Conservation (phyloP, 2,888 invertebrate genomes). For the Acleris emargana region DNA sequence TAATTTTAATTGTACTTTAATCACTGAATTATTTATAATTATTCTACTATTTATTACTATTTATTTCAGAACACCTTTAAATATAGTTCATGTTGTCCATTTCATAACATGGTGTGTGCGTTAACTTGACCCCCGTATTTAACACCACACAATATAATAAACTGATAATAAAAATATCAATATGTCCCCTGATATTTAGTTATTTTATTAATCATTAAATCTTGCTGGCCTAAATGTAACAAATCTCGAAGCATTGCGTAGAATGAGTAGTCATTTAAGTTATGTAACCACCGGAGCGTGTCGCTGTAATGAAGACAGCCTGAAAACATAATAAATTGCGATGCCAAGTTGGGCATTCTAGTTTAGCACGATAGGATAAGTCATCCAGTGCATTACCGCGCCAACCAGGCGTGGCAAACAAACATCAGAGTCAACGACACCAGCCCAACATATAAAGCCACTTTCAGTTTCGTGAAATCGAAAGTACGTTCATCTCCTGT, state of each 20-base stretch:
- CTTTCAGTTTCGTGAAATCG: slow-evolving; percentile 82
- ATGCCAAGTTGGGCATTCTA: slow-evolving; percentile 71
- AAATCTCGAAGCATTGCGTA: slow-evolving; percentile 40
- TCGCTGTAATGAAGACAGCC: slow-evolving; percentile 52
- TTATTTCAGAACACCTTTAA: too few species aligned
- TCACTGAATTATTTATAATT: too few species aligned
- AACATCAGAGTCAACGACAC: slow-evolving; percentile 80
- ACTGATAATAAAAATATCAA: background rate
- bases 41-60: too few species aligned
- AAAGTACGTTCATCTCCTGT: slow-evolving; percentile 74
- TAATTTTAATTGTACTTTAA: too few species aligned
- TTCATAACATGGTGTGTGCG: slow-evolving; percentile 9
- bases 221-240: background rate
- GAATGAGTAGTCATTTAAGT: slow-evolving; percentile 51
- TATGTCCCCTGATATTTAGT: too few species aligned
- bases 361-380: slow-evolving; percentile 69
- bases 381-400: slow-evolving; percentile 54
- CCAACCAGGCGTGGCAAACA: slow-evolving; percentile 79
- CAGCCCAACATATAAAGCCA: slow-evolving; percentile 77
- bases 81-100: background rate
- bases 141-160: background rate
- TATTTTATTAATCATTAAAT: too few species aligned
- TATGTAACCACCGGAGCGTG: slow-evolving; percentile 56
- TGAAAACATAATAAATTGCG: slow-evolving; percentile 70
- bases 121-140: slow-evolving; percentile 3